A percentile compares a stretch with the other conserved stretches of the same genome.
Conservation (phyloP, 2,113 vertebrate genomes). For the Actenoides lindsayi region DNA sequence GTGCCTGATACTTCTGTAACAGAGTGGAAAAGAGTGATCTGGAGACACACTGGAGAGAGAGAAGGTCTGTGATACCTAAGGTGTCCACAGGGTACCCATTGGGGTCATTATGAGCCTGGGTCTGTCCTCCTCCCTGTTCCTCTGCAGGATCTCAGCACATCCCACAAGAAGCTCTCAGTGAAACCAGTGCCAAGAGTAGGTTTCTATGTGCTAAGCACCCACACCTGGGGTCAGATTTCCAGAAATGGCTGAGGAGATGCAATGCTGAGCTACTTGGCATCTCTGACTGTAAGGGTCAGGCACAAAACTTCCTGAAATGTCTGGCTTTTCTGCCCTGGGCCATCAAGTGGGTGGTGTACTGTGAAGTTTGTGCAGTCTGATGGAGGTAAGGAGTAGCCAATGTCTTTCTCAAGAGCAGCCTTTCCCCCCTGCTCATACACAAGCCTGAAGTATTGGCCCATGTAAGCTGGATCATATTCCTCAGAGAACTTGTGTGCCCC, state of each 20-base stretch:
- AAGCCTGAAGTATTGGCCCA: not conserved
- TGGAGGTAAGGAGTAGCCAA: not conserved
- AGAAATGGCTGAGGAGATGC: not conserved
- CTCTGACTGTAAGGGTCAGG: not conserved
- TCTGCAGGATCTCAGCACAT: not conserved
- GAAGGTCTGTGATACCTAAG: not conserved
- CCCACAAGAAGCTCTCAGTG: not conserved
- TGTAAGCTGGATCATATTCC: not conserved
- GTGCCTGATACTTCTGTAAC: not conserved
- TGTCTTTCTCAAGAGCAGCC: not conserved
- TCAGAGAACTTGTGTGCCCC: not conserved
- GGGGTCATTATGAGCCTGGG: not conserved
- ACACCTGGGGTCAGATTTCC: not conserved
- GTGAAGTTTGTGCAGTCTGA: fast-evolving
- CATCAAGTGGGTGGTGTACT: not conserved
- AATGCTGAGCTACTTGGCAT: not conserved
- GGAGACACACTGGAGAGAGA: not conserved
- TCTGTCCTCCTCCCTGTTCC: not conserved
- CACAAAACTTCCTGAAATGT: not conserved
- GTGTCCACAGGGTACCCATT: not conserved
- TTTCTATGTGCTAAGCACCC: not conserved
- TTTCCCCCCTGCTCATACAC: not conserved
- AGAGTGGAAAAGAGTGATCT: not conserved
- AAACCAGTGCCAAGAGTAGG: not conserved
- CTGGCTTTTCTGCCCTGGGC: not conserved